Evolutionary conservation across 2,113 vertebrate species (phyloP).

Genomic region (Eulemur macaco): DNA sequence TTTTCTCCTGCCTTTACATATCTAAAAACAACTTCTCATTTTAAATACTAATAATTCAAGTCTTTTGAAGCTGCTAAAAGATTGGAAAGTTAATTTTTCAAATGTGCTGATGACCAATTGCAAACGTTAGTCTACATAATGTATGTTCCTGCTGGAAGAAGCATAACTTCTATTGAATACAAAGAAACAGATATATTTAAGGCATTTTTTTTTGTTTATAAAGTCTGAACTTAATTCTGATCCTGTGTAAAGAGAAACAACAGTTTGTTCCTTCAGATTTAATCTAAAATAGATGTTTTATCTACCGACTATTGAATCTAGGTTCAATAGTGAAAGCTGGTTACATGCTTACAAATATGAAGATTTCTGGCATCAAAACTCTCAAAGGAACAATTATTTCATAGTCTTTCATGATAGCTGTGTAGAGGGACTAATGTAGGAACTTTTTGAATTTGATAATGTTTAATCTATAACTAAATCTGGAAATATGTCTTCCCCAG

Average conservation of each 20-base stretch:
- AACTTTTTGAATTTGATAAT: neutral
- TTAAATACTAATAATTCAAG: constrained; percentile 11
- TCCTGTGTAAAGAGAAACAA: neutral
- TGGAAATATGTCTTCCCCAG: neutral
- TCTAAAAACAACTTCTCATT: constrained; percentile 12
- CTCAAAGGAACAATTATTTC: constrained; percentile 23
- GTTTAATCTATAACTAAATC: constrained; percentile 15
- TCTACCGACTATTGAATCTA: neutral
- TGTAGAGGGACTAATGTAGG: neutral
- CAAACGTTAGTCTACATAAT: neutral
- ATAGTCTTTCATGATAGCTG: neutral
- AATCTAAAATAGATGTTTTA: constrained; percentile 25
- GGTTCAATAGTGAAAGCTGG: neutral
- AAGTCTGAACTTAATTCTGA: neutral
- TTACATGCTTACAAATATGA: neutral
- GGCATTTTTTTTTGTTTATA: neutral
- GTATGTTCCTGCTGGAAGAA: neutral
- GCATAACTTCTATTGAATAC: neutral
- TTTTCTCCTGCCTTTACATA: neutral
- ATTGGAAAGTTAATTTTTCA: neutral
- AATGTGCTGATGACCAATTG: neutral
- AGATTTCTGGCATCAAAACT: neutral
- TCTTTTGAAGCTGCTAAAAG: neutral
- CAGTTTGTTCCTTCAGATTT: constrained; percentile 15
- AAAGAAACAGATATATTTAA: neutral